phyloP scores from a whole-genome alignment of 2,113 vertebrate species.

The Chrysemys picta region DNA sequence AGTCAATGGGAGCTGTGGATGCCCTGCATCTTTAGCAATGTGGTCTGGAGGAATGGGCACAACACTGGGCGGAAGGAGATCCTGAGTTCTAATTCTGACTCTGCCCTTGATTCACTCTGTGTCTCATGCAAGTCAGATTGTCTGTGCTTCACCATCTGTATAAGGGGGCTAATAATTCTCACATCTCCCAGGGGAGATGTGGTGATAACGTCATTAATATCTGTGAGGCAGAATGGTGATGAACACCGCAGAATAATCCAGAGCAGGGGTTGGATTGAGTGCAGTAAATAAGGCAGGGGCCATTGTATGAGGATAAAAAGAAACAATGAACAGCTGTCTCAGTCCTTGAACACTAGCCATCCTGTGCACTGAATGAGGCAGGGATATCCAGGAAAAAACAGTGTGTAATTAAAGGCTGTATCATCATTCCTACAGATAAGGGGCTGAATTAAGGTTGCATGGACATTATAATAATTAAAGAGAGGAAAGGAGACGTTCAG shows the following conservation, averaged over 20 bases:
- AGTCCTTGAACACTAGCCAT: not conserved
- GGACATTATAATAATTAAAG: not conserved
- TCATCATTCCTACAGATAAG: rapidly evolving
- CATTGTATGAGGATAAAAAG: not conserved
- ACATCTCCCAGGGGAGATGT: not conserved
- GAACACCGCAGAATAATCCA: not conserved
- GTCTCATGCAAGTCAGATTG: rapidly evolving
- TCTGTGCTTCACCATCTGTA: not conserved
- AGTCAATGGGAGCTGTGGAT: not conserved
- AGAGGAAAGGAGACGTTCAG: not conserved
- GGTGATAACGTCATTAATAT: not conserved
- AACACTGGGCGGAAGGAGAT: not conserved
- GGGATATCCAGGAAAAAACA: not conserved
- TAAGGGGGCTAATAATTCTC: not conserved
- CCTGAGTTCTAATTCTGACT: not conserved
- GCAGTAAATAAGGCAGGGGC: slow-evolving; percentile 12
- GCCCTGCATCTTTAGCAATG: not conserved
- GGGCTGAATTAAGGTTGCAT: not conserved
- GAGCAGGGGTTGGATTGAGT: rapidly evolving
- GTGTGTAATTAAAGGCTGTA: not conserved
- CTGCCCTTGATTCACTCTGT: not conserved
- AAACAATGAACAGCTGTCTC: not conserved
- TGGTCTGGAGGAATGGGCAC: not conserved
- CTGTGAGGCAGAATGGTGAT: not conserved
- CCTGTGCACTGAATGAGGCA: not conserved